These are phyloP conservation scores for Mola mola DNA, from an alignment of 2,113 vertebrate species.

Conservation along the genomic window DNA sequence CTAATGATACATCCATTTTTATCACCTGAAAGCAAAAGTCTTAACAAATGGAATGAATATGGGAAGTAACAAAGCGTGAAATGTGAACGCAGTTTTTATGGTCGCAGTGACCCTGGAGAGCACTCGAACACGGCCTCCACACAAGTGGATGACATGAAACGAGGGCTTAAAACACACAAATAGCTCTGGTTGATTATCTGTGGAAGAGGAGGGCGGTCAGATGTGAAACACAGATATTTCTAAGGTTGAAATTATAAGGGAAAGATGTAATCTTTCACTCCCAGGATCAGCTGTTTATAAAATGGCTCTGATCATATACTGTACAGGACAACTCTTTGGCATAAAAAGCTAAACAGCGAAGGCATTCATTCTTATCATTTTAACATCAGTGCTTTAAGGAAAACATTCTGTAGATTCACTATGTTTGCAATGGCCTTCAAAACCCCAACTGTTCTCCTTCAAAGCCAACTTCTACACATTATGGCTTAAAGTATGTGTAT, in stretches of 20 bases:
- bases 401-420: constrained; percentile 89
- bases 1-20: neutral
- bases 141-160: constrained; percentile 9
- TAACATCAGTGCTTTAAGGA: constrained; percentile 96
- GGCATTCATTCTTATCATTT: constrained; percentile 78
- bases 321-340: constrained; percentile 67
- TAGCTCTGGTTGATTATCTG: constrained; percentile 30
- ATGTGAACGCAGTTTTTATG: neutral
- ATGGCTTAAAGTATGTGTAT: constrained; percentile 89
- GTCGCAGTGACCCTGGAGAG: constrained; percentile 10
- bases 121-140: constrained; percentile 6
- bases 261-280: constrained; percentile 67
- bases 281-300: constrained; percentile 60
- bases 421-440: constrained; percentile 85
- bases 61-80: constrained; percentile 9
- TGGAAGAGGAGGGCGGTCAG: constrained; percentile 26
- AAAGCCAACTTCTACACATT: constrained; percentile 89
- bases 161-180: constrained; percentile 18
- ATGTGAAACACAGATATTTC: constrained; percentile 48
- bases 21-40: constrained; percentile 16
- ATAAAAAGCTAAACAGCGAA: constrained; percentile 59
- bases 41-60: constrained; percentile 42
- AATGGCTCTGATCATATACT: constrained; percentile 51
- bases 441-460: constrained; percentile 84
- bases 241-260: constrained; percentile 48